Conservation (phyloP, 2,113 vertebrate species). For the Hiodon alosoides region DNA sequence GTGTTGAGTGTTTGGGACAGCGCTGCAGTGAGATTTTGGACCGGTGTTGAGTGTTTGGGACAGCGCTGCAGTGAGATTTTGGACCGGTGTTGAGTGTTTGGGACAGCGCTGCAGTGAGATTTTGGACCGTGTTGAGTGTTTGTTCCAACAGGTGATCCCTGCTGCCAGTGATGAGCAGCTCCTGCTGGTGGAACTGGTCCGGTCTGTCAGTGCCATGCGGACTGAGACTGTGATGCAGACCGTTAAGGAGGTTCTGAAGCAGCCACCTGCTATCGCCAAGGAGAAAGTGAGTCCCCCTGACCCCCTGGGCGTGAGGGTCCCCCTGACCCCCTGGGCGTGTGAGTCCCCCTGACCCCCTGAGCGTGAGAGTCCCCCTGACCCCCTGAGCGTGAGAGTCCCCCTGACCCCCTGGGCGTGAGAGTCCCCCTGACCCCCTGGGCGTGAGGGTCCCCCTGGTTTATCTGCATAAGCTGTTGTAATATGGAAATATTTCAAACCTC, state of each 20-base stretch:
- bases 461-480: too few species aligned
- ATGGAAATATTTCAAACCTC: too few species aligned
- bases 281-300: conserved; percentile 72
- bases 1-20: too few species aligned
- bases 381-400: too few species aligned
- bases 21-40: too few species aligned
- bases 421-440: background rate
- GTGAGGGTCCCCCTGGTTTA: too few species aligned
- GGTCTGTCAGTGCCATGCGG: conserved; percentile 94
- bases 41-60: background rate
- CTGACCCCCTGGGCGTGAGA: background rate
- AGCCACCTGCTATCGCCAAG: conserved; percentile 92
- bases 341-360: background rate
- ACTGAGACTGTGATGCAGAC: conserved; percentile 96
- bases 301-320: background rate
- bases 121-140: background rate
- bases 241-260: conserved; percentile 95
- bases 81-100: background rate
- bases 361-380: too few species aligned
- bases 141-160: conserved; percentile 78
- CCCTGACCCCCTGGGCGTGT: conserved; percentile 44
- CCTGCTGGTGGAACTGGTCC: conserved; percentile 88
- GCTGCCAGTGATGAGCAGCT: conserved; percentile 91
- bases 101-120: conserved; percentile 9
- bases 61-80: background rate